Base-by-base conservation (phyloP, 2,113 vertebrate species). In the Sorex fumeus region DNA sequence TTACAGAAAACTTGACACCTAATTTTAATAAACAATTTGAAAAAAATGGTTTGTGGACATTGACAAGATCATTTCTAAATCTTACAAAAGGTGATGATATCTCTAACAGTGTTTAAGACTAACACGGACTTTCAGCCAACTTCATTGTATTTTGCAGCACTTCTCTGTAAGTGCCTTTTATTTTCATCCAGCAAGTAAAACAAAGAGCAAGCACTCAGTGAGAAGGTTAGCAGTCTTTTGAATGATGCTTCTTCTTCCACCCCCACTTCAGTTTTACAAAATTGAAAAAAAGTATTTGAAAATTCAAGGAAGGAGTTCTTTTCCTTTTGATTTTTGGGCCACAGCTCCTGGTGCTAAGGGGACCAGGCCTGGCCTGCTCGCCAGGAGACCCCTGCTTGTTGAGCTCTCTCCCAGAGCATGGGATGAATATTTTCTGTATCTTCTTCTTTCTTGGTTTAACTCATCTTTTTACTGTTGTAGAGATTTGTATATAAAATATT, bases 91-190 rank as follows among this genome's bases (percentile, higher is more conserved):
- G 4, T 6, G 2, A n/a, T 69, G 4, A 21, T 89, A 87, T 93
- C 50, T 76, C 12, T 47, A 57, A 60, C 45, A 82, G 40, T 47
- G 0, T 87, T 80, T 70, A 92, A 43, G 74, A 21, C 7, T 28
- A 72, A 34, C 4, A 11, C 34, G 60, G 23, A 21, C 28, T 70
- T 92, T 28, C 47, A 34, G 34, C 11, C 87, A 76, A 87, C 84
- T 86, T 93, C 83, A 23, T 74, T 91, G 91, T 66, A 74, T 94
- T 94, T 93, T 88, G 66, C 18, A 85, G 25, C 16, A 86, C 86
- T 76, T 86, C 21, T 67, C 16, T 15, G 13, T 78, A 75, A 34
- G 8, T 91, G 84, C 23, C 57, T 79, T 80, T 76, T 64, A 53
- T 62, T 93, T 93, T 86, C 23, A 74, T 70, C 76, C 57, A 47